Conservation (phyloP, 2,113 vertebrate species). For the Ceratotherium simum region DNA sequence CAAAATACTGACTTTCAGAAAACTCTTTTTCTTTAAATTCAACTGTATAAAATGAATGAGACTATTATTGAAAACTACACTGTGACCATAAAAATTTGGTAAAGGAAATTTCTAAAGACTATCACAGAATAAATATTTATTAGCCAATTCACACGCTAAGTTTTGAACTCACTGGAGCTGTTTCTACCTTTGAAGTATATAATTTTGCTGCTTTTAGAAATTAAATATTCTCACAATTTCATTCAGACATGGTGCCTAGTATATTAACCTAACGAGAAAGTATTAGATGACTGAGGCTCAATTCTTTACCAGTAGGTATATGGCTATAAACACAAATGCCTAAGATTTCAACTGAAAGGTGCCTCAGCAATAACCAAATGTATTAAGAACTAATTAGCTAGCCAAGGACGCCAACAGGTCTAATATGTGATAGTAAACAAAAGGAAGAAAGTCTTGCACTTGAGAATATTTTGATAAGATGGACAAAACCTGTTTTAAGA, state of each 20-base stretch:
- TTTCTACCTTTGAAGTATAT: not conserved
- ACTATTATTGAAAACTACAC: not conserved
- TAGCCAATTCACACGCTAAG: not conserved
- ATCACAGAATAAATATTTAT: not conserved
- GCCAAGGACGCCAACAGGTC: not conserved
- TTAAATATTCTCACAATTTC: not conserved
- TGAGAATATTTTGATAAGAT: not conserved
- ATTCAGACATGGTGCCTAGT: not conserved
- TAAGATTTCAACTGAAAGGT: not conserved
- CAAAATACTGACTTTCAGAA: not conserved
- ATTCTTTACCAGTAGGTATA: not conserved
- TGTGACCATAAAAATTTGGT: not conserved
- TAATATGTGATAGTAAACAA: not conserved
- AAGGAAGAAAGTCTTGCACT: not conserved
- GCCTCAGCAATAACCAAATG: not conserved
- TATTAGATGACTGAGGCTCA: not conserved
- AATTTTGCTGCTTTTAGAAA: conserved; percentile 2
- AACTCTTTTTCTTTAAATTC: conserved; percentile 42
- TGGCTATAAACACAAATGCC: not conserved
- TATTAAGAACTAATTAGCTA: not conserved
- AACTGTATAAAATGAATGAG: not conserved
- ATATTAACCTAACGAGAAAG: not conserved
- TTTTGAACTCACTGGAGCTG: not conserved
- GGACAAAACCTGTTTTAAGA: not conserved
- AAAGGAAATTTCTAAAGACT: conserved; percentile 8